These are phyloP conservation scores for Rhinogobius similis DNA, from an alignment of 2,113 vertebrate species.

Conservation along the genomic window DNA sequence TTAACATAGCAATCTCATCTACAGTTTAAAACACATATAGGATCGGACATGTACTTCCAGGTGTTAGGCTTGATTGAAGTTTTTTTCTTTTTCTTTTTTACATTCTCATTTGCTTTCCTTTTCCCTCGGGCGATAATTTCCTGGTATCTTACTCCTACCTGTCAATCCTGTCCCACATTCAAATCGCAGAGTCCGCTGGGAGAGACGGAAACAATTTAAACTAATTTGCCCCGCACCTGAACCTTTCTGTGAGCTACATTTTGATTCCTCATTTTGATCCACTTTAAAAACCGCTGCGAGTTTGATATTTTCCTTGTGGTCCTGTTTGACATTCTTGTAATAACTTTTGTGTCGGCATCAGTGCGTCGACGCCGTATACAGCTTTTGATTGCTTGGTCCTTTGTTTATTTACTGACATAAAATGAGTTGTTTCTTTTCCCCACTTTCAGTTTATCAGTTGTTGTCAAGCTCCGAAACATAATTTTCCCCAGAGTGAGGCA, in stretches of 20 bases:
- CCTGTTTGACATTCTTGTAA: slow-evolving; percentile 59
- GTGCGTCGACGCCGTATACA: slow-evolving; percentile 1
- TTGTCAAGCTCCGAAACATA: slow-evolving; percentile 23
- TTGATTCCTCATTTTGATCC: slow-evolving; percentile 58
- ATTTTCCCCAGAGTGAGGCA: slow-evolving; percentile 27
- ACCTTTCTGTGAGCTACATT: slow-evolving; percentile 49
- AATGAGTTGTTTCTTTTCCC: slow-evolving; percentile 27
- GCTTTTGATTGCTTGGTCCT: slow-evolving; percentile 39
- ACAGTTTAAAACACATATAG: slow-evolving; percentile 15
- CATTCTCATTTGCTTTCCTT: slow-evolving; percentile 34
- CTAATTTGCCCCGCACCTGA: slow-evolving; percentile 64
- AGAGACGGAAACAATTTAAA: slow-evolving; percentile 61
- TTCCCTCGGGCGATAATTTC: slow-evolving; percentile 57
- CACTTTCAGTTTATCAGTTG: slow-evolving; percentile 5
- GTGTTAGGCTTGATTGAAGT: slow-evolving; percentile 49
- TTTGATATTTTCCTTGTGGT: slow-evolving; percentile 46
- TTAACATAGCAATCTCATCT: slow-evolving; percentile 16
- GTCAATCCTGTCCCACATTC: slow-evolving; percentile 59
- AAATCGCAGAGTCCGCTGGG: slow-evolving; percentile 56
- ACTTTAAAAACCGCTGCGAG: slow-evolving; percentile 52
- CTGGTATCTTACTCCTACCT: slow-evolving; percentile 36
- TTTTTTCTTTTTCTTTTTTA: slow-evolving; percentile 15
- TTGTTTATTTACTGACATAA: slow-evolving; percentile 42
- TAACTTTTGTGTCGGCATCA: slow-evolving; percentile 45
- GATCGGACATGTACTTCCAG: slow-evolving; percentile 28